Conservation (phyloP, 2,797 vertebrate genomes). For the Etheostoma perlongum region DNA sequence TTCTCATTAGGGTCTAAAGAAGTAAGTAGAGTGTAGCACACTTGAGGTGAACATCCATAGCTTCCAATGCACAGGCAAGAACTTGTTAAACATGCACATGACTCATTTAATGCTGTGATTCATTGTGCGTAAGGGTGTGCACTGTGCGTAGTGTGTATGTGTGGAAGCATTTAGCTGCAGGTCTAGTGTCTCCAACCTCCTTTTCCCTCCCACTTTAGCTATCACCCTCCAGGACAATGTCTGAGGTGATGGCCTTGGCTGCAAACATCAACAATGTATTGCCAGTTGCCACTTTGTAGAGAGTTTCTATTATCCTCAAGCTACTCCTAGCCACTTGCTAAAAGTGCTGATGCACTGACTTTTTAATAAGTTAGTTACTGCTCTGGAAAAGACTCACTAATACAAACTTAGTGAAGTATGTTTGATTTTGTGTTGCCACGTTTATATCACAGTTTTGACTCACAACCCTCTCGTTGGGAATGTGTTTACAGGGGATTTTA, state of each 20-base stretch:
- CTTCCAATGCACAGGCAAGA: constrained; percentile 39
- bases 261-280: constrained; percentile 30
- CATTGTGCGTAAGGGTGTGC: constrained; percentile 17
- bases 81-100: constrained; percentile 49
- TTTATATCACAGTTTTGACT: constrained; percentile 49
- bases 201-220: constrained; percentile 8
- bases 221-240: constrained; percentile 24
- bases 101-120: constrained; percentile 22
- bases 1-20: constrained; percentile 58
- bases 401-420: constrained; percentile 42
- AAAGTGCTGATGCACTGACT: constrained; percentile 36
- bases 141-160: constrained; percentile 10
- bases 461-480: constrained; percentile 5
- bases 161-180: constrained; percentile 13
- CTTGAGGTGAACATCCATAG: constrained; percentile 24
- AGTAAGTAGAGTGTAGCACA: constrained; percentile 27
- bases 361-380: constrained; percentile 54
- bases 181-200: constrained; percentile 2
- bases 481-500: constrained; percentile 26
- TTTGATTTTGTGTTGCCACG: constrained; percentile 44
- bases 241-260: constrained; percentile 43
- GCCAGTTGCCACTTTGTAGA: constrained; percentile 13
- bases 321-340: constrained; percentile 9
- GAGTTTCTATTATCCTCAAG: constrained; percentile 10
- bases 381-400: constrained; percentile 40